Evolutionary conservation across 2,113 vertebrate species (phyloP), one percentile per base, ranked within the genome.

Genomic region (Cromileptes altivelis): DNA sequence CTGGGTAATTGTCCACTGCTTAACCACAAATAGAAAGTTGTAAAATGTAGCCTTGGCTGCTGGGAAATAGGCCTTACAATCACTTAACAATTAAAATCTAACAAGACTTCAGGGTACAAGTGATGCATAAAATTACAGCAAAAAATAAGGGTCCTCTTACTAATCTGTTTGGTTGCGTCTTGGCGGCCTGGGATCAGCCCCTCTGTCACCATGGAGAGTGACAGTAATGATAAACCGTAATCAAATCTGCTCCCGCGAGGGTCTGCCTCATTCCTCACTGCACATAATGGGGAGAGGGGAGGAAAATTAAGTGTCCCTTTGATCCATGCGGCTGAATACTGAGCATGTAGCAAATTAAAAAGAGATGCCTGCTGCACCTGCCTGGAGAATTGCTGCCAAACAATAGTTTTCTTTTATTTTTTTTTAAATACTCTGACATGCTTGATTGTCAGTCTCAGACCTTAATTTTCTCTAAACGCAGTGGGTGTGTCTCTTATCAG

Each of bases 161-260:
- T 93, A 91, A 93, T 95, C 79, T 88, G 83, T 91, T 84, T 75
- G 64, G 78, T 73, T 69, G 73, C 58, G 15, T 89, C 70, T 85
- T 62, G 72, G 82, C 49, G 55, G 72, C 76, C 75, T 55, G 80
- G 81, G 79, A 91, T 89, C 82, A 74, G 78, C 84, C 80, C 85
- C 81, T 85, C 74, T 85, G 88, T 87, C 88, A 89, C 89, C 74
- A 73, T 45, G 80, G 83, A 93, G 86, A 93, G 87, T 75, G 89
- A 90, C 91, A 84, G 88, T 91, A 93, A 94, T 94, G 92, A 94
- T 94, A 94, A 91, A 93, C 86, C 82, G 87, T 93, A 94, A 94
- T 93, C 94, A 94, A 91, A 93, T 90, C 78, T 75, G 85, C 80
- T 93, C 91, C 91, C 81, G 2, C 7, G 84, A 91, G 88, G 84